Conservation (phyloP, 2,113 vertebrate genomes). For the Poeciliopsis retropinna region DNA sequence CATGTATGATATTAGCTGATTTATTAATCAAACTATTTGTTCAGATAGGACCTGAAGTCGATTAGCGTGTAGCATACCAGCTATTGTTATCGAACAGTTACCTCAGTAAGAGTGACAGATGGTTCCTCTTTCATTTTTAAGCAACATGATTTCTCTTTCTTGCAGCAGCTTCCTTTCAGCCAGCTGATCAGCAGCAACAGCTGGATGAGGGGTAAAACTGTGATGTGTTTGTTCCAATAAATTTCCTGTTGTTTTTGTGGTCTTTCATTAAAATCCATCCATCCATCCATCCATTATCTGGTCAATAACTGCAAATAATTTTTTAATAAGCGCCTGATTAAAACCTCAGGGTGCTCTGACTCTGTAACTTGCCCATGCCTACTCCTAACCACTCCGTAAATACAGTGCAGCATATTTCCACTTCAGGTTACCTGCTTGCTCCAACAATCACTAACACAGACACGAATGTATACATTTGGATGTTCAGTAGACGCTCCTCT, state of each 20-base stretch:
- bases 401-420: conserved; percentile 45
- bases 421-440: conserved; percentile 64
- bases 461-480: conserved; percentile 60
- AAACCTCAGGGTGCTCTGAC: neutral
- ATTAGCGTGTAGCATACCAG: neutral
- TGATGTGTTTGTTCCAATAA: no score
- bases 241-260: no score
- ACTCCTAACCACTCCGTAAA: neutral
- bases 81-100: no score
- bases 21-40: neutral
- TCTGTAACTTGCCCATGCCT: neutral
- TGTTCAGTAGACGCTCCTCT: conserved; percentile 34
- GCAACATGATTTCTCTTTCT: neutral
- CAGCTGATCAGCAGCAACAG: neutral
- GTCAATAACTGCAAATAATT: neutral
- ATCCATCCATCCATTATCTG: no score
- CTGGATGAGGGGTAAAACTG: neutral
- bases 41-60: neutral
- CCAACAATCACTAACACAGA: conserved; percentile 72
- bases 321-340: neutral
- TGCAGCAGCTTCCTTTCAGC: no score
- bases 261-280: neutral
- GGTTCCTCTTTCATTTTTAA: neutral
- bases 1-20: neutral
- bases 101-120: neutral